Conservation (phyloP, 2,113 vertebrate species). For the Vulpes ferrilata region DNA sequence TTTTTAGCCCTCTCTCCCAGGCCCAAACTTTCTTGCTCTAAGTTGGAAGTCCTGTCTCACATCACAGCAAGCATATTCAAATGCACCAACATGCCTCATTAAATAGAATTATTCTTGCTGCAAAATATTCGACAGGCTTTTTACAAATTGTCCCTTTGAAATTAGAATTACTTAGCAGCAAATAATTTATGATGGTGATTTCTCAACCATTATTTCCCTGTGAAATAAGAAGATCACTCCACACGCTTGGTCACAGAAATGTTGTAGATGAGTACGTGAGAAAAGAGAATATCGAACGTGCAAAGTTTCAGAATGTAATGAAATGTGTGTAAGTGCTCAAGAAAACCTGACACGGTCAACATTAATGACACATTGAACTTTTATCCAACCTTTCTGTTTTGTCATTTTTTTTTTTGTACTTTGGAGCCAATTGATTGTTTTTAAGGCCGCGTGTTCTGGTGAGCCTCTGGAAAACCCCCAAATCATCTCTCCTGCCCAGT, state of each 20-base stretch:
- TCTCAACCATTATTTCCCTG: neutral
- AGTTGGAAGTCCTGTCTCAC: neutral
- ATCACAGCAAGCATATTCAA: neutral
- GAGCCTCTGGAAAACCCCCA: neutral
- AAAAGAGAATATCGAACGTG: neutral
- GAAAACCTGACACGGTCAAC: neutral
- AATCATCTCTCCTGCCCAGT: neutral
- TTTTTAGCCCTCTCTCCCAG: neutral
- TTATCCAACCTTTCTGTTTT: neutral
- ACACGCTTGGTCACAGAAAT: neutral
- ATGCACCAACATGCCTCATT: neutral
- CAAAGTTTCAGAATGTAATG: neutral
- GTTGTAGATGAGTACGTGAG: neutral
- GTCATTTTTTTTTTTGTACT: conserved; percentile 41
- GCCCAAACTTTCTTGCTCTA: neutral
- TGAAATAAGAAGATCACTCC: neutral
- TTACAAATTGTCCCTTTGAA: conserved; percentile 54
- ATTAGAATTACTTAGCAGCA: conserved; percentile 60
- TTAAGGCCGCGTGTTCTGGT: neutral
- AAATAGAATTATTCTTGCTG: conserved; percentile 23
- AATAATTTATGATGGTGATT: conserved; percentile 28
- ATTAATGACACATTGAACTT: neutral
- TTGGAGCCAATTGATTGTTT: neutral
- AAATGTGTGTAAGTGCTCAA: neutral
- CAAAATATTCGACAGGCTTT: conserved; percentile 46